Percentiles rank a stretch among this genome's conserved stretches.
These are phyloP conservation scores for Lucinisca nassula DNA, from an alignment of 2,888 invertebrate species.

Conservation along the genomic window DNA sequence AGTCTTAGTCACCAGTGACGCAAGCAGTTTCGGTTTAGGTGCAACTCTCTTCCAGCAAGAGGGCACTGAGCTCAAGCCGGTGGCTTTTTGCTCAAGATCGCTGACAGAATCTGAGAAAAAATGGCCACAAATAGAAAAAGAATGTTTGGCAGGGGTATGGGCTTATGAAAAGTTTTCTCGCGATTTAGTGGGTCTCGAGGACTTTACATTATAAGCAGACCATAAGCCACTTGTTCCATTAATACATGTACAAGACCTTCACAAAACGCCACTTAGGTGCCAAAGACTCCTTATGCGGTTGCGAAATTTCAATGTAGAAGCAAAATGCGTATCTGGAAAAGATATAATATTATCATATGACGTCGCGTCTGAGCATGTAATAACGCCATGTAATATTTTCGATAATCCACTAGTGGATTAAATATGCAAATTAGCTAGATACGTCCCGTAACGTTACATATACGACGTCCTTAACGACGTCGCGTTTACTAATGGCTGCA, in stretches of 20 bases:
- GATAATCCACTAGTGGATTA: no score
- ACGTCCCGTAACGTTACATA: no score
- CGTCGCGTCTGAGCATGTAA: no score
- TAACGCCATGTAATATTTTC: no score
- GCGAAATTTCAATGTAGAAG: conserved; percentile 23
- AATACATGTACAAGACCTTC: conserved; percentile 62
- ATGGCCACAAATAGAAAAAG: conserved; percentile 73
- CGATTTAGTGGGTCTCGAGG: conserved; percentile 59
- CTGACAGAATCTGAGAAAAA: conserved; percentile 61
- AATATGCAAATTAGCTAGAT: no score
- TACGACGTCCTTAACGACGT: no score
- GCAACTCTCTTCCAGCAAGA: conserved; percentile 64
- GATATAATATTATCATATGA: no score
- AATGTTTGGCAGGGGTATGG: conserved; percentile 64
- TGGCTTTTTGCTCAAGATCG: conserved; percentile 69
- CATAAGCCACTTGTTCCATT: conserved; percentile 71
- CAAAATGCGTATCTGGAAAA: not conserved
- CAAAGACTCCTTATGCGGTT: conserved; percentile 71
- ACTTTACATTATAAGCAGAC: conserved; percentile 66
- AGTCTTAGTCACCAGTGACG: conserved; percentile 69
- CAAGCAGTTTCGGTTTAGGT: conserved; percentile 71
- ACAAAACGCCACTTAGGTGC: conserved; percentile 58
- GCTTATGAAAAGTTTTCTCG: conserved; percentile 64
- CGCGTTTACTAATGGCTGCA: no score
- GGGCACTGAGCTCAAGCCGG: conserved; percentile 52